Evolutionary conservation across 2,113 vertebrate species (phyloP).

Genomic region (Poeciliopsis retropinna): DNA sequence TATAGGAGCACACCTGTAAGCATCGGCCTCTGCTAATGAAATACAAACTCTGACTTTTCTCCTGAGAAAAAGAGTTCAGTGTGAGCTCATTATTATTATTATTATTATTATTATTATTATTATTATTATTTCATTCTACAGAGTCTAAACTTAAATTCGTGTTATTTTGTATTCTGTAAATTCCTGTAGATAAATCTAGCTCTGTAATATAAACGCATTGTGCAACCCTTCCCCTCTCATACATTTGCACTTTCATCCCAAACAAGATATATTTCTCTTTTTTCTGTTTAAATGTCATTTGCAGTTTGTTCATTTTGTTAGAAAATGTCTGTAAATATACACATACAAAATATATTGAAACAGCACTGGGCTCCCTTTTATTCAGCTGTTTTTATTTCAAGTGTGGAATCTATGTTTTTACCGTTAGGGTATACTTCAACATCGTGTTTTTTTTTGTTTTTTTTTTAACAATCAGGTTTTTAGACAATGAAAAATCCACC

Average conservation of each 20-base stretch:
- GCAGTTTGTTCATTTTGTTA: neutral
- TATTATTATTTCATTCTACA: neutral
- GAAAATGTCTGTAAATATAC: neutral
- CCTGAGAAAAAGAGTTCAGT: neutral
- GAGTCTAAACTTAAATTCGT: neutral
- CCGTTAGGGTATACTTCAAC: too few relatives aligned
- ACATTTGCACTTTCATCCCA: constrained; percentile 40
- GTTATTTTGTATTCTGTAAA: constrained; percentile 13
- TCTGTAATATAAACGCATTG: constrained; percentile 7
- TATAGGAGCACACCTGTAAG: constrained; percentile 75
- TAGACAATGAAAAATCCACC: too few relatives aligned
- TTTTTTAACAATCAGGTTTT: too few relatives aligned
- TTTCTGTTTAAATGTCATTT: neutral
- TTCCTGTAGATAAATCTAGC: constrained; percentile 4
- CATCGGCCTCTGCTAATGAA: neutral
- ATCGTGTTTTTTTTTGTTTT: too few relatives aligned
- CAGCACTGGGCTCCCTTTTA: neutral
- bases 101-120: neutral
- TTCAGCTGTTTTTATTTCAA: neutral
- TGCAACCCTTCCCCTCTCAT: neutral
- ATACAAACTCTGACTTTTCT: neutral
- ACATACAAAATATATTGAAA: neutral
- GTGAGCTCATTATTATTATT: neutral
- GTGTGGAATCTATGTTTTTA: too few relatives aligned
- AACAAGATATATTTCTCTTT: neutral